Percentiles rank a stretch among this genome's conserved stretches.
These are phyloP conservation scores for Alcis repandata DNA, from an alignment of 2,888 invertebrate genomes.

Conservation along the genomic window DNA sequence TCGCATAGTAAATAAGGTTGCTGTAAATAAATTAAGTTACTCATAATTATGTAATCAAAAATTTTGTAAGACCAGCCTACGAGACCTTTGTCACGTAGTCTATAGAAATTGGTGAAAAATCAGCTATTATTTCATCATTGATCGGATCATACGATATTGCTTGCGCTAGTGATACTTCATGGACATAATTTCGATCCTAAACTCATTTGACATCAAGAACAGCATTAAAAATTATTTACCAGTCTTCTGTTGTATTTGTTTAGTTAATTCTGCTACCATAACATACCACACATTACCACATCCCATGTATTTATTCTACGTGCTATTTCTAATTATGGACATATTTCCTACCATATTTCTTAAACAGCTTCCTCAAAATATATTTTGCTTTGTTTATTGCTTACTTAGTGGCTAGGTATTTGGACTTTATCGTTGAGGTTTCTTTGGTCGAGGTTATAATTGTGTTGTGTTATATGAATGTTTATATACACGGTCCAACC, in stretches of 20 bases:
- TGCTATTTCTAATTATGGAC: background rate
- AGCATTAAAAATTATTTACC: background rate
- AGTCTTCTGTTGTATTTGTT: too few relatives aligned
- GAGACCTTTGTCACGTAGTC: constrained; percentile 53
- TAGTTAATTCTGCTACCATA: too few relatives aligned
- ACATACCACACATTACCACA: too few relatives aligned
- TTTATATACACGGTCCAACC: background rate
- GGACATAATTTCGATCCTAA: background rate
- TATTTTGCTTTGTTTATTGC: background rate
- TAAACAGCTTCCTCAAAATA: background rate
- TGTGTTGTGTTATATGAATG: background rate
- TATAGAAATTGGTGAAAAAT: constrained; percentile 31
- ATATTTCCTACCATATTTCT: background rate
- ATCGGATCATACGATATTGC: constrained; percentile 28
- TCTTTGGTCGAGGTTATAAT: constrained; percentile 15
- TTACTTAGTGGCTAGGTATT: background rate
- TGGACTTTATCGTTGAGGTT: constrained; percentile 4
- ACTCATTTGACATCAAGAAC: background rate
- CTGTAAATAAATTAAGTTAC: background rate
- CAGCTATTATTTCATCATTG: constrained; percentile 35
- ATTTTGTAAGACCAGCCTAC: constrained; percentile 11
- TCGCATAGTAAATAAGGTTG: background rate
- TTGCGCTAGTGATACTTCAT: constrained; percentile 8
- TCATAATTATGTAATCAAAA: background rate
- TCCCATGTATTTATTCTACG: too few relatives aligned